Percentiles rank a stretch among this genome's conserved stretches.
Conservation (phyloP, 2,113 vertebrate species). For the Hippocampus barbouri region DNA sequence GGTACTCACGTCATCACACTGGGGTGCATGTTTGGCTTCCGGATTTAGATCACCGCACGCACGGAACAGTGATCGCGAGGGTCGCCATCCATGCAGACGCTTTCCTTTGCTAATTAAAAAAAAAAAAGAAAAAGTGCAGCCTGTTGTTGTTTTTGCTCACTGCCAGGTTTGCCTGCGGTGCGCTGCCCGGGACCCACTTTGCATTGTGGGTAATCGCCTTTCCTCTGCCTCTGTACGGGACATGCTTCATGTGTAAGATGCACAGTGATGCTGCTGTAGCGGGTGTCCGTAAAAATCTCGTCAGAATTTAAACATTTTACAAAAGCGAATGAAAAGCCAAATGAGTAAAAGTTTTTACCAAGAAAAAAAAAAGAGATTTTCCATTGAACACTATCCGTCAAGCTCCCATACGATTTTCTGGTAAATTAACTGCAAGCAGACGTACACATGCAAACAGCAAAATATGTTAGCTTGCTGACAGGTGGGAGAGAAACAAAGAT, state of each 20-base stretch:
- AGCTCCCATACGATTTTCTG: no score
- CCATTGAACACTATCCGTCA: no score
- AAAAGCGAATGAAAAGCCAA: background rate
- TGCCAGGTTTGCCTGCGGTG: constrained; percentile 39
- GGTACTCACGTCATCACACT: constrained; percentile 56
- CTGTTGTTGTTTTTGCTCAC: constrained; percentile 66
- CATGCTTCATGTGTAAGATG: constrained; percentile 4
- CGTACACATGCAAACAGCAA: no score
- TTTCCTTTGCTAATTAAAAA: constrained; percentile 4
- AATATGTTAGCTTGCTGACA: no score
- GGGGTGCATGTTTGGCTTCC: constrained; percentile 30
- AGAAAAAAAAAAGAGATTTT: no score
- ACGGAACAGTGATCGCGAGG: constrained; percentile 1
- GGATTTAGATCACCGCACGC: constrained; percentile 25
- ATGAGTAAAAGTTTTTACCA: no score
- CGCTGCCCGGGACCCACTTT: constrained; percentile 65
- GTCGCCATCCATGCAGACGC: constrained; percentile 62
- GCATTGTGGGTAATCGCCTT: constrained; percentile 12
- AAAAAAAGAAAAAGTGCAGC: constrained; percentile 36
- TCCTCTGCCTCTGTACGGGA: constrained; percentile 6
- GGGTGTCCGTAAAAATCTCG: background rate
- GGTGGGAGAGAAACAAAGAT: no score
- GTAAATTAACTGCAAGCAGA: no score
- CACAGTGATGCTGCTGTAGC: background rate
- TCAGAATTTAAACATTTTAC: background rate